These are phyloP conservation scores for Frankliniella fusca DNA, from an alignment of 2,888 invertebrate species.

Conservation along the genomic window DNA sequence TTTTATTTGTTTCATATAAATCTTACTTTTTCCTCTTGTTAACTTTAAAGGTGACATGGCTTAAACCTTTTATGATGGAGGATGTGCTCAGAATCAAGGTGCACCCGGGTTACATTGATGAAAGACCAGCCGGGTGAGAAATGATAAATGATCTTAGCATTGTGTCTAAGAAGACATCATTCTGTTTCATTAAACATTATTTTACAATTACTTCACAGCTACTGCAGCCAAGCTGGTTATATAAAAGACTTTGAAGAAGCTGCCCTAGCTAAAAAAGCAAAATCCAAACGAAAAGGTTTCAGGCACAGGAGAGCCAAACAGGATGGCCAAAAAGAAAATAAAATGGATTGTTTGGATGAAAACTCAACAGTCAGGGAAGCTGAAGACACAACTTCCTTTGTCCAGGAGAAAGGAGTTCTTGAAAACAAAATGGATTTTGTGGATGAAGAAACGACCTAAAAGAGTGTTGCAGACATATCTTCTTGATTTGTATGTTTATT, in stretches of 20 bases:
- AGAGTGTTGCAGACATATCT: background rate
- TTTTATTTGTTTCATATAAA: background rate
- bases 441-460: background rate
- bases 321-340: background rate
- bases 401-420: background rate
- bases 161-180: background rate
- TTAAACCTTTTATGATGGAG: constrained; percentile 82
- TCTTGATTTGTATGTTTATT: background rate
- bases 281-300: background rate
- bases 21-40: background rate
- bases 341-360: background rate
- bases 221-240: background rate
- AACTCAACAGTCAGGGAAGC: background rate
- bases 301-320: background rate
- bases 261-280: background rate
- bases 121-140: constrained; percentile 47
- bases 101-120: constrained; percentile 45
- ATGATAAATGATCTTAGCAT: background rate
- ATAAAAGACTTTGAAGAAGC: background rate
- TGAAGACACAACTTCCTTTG: background rate
- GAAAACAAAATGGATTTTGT: background rate
- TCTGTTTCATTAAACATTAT: background rate
- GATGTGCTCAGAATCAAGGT: constrained; percentile 59
- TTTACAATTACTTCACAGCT: background rate
- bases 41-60: constrained; percentile 55